Percentiles rank a stretch among this genome's conserved stretches.
These are phyloP conservation scores for Idris sp. DNA, from an alignment of 1,140 invertebrate genomes.

Conservation along the genomic window DNA sequence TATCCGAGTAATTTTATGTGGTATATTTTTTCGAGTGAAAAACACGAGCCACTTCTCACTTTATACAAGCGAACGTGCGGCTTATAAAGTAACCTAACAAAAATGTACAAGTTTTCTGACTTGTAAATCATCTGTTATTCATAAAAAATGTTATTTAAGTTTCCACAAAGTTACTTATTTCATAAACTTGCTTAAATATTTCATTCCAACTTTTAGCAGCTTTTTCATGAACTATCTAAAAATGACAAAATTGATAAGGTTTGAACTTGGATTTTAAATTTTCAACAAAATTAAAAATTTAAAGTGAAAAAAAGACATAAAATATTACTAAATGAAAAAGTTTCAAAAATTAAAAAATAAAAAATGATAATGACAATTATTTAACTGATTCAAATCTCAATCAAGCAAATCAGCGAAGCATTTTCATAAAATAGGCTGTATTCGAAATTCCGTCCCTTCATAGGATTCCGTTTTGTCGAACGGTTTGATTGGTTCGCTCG, in stretches of 20 bases:
- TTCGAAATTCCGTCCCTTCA: slow-evolving; percentile 42
- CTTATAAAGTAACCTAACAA: slow-evolving; percentile 14
- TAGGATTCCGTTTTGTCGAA: slow-evolving; percentile 31
- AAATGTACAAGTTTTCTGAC: not conserved
- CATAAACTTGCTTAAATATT: not conserved
- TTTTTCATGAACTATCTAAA: not conserved
- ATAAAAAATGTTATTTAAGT: slow-evolving; percentile 6
- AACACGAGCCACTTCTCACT: slow-evolving; percentile 7
- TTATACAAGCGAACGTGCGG: slow-evolving; percentile 4
- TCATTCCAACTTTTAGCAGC: too few species aligned
- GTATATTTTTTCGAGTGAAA: slow-evolving; percentile 12
- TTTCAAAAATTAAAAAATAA: too few species aligned
- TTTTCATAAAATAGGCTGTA: slow-evolving; percentile 38
- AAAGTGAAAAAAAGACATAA: too few species aligned
- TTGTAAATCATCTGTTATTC: slow-evolving; percentile 10
- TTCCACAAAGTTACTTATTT: not conserved
- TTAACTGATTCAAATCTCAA: slow-evolving; percentile 25
- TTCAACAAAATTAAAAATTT: too few species aligned
- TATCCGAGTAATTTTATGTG: slow-evolving; percentile 3
- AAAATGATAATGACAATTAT: slow-evolving; percentile 8
- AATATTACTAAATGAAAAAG: too few species aligned
- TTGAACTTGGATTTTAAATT: too few species aligned
- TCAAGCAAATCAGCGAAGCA: slow-evolving; percentile 42
- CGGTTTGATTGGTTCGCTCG: slow-evolving; percentile 63
- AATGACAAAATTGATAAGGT: too few species aligned